Base-by-base conservation (phyloP, 2,797 vertebrate species). In the Atherinosoma microstoma region DNA sequence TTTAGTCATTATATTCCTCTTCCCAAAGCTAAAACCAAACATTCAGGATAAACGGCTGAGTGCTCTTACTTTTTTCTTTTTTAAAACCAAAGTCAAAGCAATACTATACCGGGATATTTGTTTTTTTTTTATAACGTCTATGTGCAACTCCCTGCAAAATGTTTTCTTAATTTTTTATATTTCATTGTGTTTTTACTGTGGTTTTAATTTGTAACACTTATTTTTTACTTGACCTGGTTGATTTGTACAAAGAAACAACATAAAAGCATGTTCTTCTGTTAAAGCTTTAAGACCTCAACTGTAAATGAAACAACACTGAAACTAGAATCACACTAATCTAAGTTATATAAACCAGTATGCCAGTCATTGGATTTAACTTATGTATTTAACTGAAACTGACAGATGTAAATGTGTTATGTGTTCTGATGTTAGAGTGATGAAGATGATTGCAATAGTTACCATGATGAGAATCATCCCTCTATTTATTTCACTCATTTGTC, bases 151-250 rank as follows among this genome's bases (percentile, higher is more conserved):
- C 16, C 18, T 64, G 60, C 64, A 86, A 20, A 73, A 60, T 53
- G 34, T 24, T 74, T 87, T 83, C 87, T 88, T 87, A 89, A 92
- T 89, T 94, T 94, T 91, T 85, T 93, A 94, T 93, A 90, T 90
- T 85, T 90, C 29, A 57, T 82, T 79, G 54, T 80, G 68, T 69
- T 82, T 84, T 70, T 75, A 74, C 35, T 56, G 18, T 58, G 67
- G 38, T 64, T 90, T 82, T 87, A 6, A 79, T 86, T 84, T 88
- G 42, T 77, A 70, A 76, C 22, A 68, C 79, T 76, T 76, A 12
- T 86, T 84, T 91, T 90, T 68, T 86, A 89, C 80, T 70, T 64
- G 45, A 78, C 58, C 67, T 45, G 12, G 13, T 60, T 22, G 49
- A 73, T 70, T 29, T 89, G 73, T 85, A 81, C 72, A 77, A 64